These are phyloP conservation scores for Aphidius colemani DNA, from an alignment of 2,888 invertebrate genomes.

Conservation along the genomic window DNA sequence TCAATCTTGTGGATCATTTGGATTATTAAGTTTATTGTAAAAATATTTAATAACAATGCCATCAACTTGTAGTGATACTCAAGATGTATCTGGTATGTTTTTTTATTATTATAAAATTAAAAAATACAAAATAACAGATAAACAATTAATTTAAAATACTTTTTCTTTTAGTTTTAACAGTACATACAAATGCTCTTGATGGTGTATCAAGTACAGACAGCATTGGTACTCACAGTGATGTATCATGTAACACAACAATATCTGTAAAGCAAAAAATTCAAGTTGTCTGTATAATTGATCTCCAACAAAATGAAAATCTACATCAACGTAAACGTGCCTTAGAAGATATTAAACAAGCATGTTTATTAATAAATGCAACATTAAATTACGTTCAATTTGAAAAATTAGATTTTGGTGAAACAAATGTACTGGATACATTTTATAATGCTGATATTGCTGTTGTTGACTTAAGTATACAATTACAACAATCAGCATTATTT, in stretches of 20 bases:
- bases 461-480: constrained; percentile 88
- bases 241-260: constrained; percentile 63
- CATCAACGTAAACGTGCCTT: constrained; percentile 78
- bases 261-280: constrained; percentile 75
- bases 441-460: constrained; percentile 98
- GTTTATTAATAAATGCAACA: constrained; percentile 78
- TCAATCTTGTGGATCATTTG: not conserved
- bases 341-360: constrained; percentile 83
- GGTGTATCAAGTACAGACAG: constrained; percentile 63
- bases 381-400: constrained; percentile 88
- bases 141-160: constrained; percentile 14
- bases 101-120: constrained; percentile 5
- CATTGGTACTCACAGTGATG: constrained; percentile 68
- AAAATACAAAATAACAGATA: constrained; percentile 2
- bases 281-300: constrained; percentile 85
- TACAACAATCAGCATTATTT: constrained; percentile 91
- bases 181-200: constrained; percentile 40
- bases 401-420: constrained; percentile 96
- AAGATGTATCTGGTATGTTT: constrained; percentile 46
- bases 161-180: constrained; percentile 31
- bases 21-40: not conserved
- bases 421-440: constrained; percentile 91
- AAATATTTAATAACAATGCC: constrained; percentile 43
- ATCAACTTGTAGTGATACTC: constrained; percentile 50
- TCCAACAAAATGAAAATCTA: constrained; percentile 74